A percentile compares a stretch with the other conserved stretches of the same genome.
These are phyloP conservation scores for Orestias chungarensis DNA, from an alignment of 2,797 vertebrate genomes.

Conservation along the genomic window DNA sequence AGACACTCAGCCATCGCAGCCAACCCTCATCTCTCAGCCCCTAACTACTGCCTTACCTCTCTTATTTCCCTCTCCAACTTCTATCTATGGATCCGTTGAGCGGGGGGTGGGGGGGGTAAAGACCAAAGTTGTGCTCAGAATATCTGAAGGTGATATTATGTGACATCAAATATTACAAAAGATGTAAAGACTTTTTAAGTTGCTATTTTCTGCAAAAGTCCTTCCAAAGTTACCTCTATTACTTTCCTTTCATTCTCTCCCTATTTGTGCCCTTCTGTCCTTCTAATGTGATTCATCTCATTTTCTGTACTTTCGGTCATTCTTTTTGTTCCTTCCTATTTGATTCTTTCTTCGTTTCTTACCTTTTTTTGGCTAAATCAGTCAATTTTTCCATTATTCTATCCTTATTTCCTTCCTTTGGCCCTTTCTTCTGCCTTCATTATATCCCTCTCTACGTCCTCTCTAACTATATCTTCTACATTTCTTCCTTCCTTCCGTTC, in stretches of 20 bases:
- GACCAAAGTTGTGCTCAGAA: constrained; percentile 30
- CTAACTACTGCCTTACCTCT: constrained; percentile 64
- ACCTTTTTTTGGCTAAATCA: neutral
- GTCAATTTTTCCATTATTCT: neutral
- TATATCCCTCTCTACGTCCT: neutral
- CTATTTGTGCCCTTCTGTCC: neutral
- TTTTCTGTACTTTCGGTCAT: neutral
- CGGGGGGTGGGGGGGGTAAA: constrained; percentile 47
- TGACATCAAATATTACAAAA: constrained; percentile 13
- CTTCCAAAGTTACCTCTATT: constrained; percentile 19
- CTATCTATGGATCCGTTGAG: constrained; percentile 67
- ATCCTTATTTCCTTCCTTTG: neutral
- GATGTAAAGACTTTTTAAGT: too few species aligned
- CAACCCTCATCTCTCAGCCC: constrained; percentile 9
- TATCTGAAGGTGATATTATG: constrained; percentile 20
- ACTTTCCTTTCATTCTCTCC: neutral
- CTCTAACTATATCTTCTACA: neutral
- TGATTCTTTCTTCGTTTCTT: neutral
- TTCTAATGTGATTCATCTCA: neutral
- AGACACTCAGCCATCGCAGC: constrained; percentile 43
- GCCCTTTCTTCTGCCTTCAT: neutral
- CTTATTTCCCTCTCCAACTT: constrained; percentile 44
- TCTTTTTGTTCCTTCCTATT: neutral
- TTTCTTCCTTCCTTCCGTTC: neutral
- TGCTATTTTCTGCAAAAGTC: constrained; percentile 5